Conservation (phyloP, 2,797 vertebrate species). For the Mallotus villosus region DNA sequence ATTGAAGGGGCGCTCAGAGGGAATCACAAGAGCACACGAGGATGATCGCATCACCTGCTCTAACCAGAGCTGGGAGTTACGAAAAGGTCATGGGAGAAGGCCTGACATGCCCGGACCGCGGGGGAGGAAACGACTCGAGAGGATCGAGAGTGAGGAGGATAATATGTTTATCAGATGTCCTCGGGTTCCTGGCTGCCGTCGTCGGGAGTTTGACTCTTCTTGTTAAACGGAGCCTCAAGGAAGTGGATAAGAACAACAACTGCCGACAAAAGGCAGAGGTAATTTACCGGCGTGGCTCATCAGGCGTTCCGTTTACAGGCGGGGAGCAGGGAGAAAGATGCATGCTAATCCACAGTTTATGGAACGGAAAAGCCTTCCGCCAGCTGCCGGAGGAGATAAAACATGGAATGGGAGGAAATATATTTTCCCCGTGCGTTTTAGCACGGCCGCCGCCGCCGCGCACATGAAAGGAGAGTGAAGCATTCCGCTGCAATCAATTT, state of each 20-base stretch:
- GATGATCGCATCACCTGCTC: no score
- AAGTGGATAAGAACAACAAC: constrained; percentile 18
- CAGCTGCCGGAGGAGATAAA: constrained; percentile 43
- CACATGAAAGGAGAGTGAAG: constrained; percentile 17
- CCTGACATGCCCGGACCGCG: neutral
- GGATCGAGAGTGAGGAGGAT: constrained; percentile 8
- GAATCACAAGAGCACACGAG: no score
- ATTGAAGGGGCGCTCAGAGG: no score
- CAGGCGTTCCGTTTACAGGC: constrained; percentile 27
- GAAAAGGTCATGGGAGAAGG: neutral
- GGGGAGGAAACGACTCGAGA: neutral
- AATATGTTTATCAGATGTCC: constrained; percentile 13
- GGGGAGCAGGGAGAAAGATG: constrained; percentile 5
- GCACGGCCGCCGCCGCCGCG: constrained; percentile 20
- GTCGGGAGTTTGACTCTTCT: constrained; percentile 18
- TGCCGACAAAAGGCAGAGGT: constrained; percentile 29
- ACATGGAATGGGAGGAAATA: constrained; percentile 25
- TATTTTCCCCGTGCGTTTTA: constrained; percentile 18
- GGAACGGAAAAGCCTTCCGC: constrained; percentile 25
- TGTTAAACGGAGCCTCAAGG: constrained; percentile 28
- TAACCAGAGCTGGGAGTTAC: neutral
- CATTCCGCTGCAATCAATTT: constrained; percentile 46
- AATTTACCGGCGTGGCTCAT: constrained; percentile 36
- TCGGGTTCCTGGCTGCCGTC: neutral
- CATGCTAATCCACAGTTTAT: constrained; percentile 39